Percentiles rank a stretch among this genome's conserved stretches.
Evolutionary conservation across 2,888 invertebrate species (phyloP).

Genomic region (Synergus gifuensis): DNA sequence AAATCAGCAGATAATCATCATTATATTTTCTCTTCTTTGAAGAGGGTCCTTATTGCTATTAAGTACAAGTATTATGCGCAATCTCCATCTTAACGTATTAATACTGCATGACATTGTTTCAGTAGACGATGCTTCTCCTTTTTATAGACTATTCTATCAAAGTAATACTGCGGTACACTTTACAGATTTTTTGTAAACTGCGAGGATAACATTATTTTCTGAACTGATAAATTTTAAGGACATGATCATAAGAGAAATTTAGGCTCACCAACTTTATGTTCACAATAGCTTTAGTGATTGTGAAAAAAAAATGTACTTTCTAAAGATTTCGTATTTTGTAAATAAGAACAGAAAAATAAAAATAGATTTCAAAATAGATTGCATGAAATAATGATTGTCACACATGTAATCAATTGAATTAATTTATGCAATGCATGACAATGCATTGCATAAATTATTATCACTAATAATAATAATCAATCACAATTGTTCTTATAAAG

Average conservation of each 20-base stretch:
- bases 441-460: not conserved
- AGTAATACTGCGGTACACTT: constrained; percentile 36
- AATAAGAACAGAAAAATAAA: not conserved
- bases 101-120: constrained; percentile 75
- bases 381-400: constrained; percentile 24
- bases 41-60: constrained; percentile 27
- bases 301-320: no score
- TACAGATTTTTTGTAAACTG: not conserved
- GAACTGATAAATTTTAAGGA: not conserved
- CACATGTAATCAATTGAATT: not conserved
- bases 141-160: constrained; percentile 54
- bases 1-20: not conserved
- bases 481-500: not conserved
- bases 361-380: not conserved
- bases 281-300: no score
- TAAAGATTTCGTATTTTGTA: not conserved
- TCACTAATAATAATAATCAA: not conserved
- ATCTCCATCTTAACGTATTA: constrained; percentile 71
- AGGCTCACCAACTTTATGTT: no score
- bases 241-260: no score
- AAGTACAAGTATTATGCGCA: constrained; percentile 47
- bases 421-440: not conserved
- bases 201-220: not conserved
- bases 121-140: constrained; percentile 58
- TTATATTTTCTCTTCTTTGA: constrained; percentile 16